A percentile compares a stretch with the other conserved stretches of the same genome.
These are phyloP conservation scores for Syngnathoides biaculeatus DNA, from an alignment of 2,113 vertebrate species.

Conservation along the genomic window DNA sequence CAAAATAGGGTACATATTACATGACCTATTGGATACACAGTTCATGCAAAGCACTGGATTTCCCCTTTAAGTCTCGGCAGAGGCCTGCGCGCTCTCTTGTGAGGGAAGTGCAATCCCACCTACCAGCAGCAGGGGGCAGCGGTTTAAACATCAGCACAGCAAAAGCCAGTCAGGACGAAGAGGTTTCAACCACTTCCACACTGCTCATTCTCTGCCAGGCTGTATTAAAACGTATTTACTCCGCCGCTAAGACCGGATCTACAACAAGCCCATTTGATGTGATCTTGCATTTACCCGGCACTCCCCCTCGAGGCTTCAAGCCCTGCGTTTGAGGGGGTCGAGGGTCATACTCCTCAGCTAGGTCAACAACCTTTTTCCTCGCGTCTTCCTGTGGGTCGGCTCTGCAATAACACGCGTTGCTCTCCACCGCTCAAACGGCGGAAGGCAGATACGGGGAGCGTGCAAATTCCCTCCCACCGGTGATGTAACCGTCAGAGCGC, in stretches of 20 bases:
- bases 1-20: no score
- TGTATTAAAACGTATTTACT: background rate
- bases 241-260: background rate
- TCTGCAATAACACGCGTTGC: conserved; percentile 34
- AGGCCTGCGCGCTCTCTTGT: background rate
- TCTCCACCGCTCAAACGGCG: conserved; percentile 34
- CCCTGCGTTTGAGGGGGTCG: conserved; percentile 27
- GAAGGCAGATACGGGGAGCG: conserved; percentile 37
- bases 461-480: conserved; percentile 53
- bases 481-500: conserved; percentile 62
- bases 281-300: conserved; percentile 19
- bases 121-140: conserved; percentile 62
- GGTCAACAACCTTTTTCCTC: conserved; percentile 41
- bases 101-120: background rate
- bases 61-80: background rate
- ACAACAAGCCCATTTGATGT: conserved; percentile 18
- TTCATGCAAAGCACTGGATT: no score
- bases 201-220: conserved; percentile 14
- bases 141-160: conserved; percentile 32
- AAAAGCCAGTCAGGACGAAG: conserved; percentile 49
- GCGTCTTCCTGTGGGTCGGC: conserved; percentile 34
- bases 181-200: conserved; percentile 34
- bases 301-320: conserved; percentile 11
- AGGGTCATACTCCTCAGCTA: conserved; percentile 26
- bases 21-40: no score